Conservation (phyloP, 2,113 vertebrate genomes). For the Xyliphius kryptos region DNA sequence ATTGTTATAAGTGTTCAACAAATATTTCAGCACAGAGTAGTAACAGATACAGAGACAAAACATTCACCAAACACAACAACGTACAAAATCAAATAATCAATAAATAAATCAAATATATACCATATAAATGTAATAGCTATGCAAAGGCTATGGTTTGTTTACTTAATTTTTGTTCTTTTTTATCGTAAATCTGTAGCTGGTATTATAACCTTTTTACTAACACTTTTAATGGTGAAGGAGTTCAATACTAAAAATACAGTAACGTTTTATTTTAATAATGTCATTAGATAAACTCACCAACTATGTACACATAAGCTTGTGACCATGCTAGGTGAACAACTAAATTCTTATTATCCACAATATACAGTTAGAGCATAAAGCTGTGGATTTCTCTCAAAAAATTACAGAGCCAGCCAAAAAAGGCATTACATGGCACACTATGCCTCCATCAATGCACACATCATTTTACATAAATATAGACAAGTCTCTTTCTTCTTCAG, state of each 20-base stretch:
- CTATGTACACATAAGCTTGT: conserved; percentile 69
- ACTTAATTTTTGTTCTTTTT: conserved; percentile 48
- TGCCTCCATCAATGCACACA: conserved; percentile 49
- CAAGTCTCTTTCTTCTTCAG: conserved; percentile 64
- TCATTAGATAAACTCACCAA: conserved; percentile 63
- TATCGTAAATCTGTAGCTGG: conserved; percentile 64
- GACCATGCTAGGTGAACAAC: conserved; percentile 73
- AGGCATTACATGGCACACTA: conserved; percentile 63
- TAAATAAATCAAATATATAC: conserved; percentile 81
- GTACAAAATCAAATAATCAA: conserved; percentile 73
- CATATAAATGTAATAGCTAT: conserved; percentile 74
- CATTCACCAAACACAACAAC: conserved; percentile 66
- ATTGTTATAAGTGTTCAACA: conserved; percentile 65
- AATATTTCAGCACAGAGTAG: conserved; percentile 67
- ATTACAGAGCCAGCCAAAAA: conserved; percentile 53
- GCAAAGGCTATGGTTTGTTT: conserved; percentile 67
- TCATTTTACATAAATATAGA: conserved; percentile 77
- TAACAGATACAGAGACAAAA: conserved; percentile 63
- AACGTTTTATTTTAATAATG: conserved; percentile 59
- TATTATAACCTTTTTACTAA: conserved; percentile 70
- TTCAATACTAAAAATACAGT: conserved; percentile 77
- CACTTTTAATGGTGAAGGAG: conserved; percentile 69
- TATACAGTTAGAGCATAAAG: conserved; percentile 77
- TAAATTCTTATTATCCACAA: conserved; percentile 65
- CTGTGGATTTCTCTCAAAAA: too few species aligned